Conservation (phyloP, 2,888 invertebrate species). For the Nymphalis polychloros region DNA sequence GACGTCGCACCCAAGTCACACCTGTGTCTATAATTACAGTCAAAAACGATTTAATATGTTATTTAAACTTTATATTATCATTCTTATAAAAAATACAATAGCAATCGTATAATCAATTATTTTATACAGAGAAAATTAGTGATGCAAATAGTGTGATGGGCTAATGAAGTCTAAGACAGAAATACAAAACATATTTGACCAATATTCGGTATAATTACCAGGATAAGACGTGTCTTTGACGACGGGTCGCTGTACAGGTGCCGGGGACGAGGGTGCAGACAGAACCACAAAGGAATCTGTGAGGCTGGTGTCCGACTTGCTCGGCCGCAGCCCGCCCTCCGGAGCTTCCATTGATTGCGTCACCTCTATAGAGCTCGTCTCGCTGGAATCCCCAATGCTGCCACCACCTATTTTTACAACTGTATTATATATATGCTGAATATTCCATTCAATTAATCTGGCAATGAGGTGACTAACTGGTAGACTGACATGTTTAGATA, state of each 20-base stretch:
- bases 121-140: too few relatives aligned
- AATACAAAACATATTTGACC: neutral
- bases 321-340: slow-evolving; percentile 85
- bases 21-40: slow-evolving; percentile 45
- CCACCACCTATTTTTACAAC: slow-evolving; percentile 73
- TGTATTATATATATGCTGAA: too few relatives aligned
- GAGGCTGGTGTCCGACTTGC: slow-evolving; percentile 95
- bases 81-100: neutral
- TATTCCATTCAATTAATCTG: too few relatives aligned
- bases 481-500: too few relatives aligned
- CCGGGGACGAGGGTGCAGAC: slow-evolving; percentile 73
- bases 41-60: too few relatives aligned
- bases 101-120: too few relatives aligned
- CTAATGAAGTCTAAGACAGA: neutral
- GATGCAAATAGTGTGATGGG: neutral
- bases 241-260: slow-evolving; percentile 40
- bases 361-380: slow-evolving; percentile 62
- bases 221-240: slow-evolving; percentile 30
- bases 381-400: slow-evolving; percentile 76
- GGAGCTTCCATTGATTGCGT: slow-evolving; percentile 39
- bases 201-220: slow-evolving; percentile 20
- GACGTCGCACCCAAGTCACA: slow-evolving; percentile 90
- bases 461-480: too few relatives aligned
- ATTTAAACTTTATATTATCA: too few relatives aligned
- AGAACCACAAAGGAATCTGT: slow-evolving; percentile 95